Percentiles rank a stretch among this genome's conserved stretches.
Conservation (phyloP, 1,140 invertebrate genomes). For the Pogonomyrmex barbatus region DNA sequence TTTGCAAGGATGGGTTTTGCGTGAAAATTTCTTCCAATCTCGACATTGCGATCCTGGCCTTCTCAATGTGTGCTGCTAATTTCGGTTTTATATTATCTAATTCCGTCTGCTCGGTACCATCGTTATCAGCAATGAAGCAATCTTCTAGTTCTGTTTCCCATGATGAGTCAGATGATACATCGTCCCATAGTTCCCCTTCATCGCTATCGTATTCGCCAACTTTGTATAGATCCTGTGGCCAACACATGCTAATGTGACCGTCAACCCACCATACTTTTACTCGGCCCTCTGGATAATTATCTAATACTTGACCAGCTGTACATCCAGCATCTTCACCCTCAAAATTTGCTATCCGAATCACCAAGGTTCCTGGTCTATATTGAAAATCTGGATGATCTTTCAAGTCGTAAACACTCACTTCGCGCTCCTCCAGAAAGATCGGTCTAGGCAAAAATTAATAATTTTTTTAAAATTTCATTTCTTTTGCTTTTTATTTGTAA, state of each 20-base stretch:
- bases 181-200: slow-evolving; percentile 92
- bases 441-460: slow-evolving; percentile 87
- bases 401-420: slow-evolving; percentile 97
- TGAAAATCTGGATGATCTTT: slow-evolving; percentile 98
- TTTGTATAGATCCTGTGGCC: slow-evolving; percentile 94
- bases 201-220: slow-evolving; percentile 93
- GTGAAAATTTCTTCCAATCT: slow-evolving; percentile 92
- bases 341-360: slow-evolving; percentile 94
- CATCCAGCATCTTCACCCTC: slow-evolving; percentile 90
- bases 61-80: slow-evolving; percentile 91
- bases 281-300: slow-evolving; percentile 94
- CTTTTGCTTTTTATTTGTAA: neutral
- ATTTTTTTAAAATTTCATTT: neutral
- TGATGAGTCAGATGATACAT: slow-evolving; percentile 88
- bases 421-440: slow-evolving; percentile 90
- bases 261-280: slow-evolving; percentile 96
- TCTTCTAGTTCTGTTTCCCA: slow-evolving; percentile 94
- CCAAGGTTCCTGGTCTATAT: slow-evolving; percentile 95
- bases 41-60: slow-evolving; percentile 91
- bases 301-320: slow-evolving; percentile 95
- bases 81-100: slow-evolving; percentile 87
- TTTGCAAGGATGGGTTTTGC: slow-evolving; percentile 90
- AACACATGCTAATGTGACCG: slow-evolving; percentile 93
- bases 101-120: slow-evolving; percentile 82
- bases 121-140: slow-evolving; percentile 82